phyloP scores from a whole-genome alignment of 2,113 vertebrate genomes.

The human (Homo sapiens) region GRCh38 chr7:70196501-70197000 shows the following conservation, averaged over 20 bases:
- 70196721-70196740: conserved; percentile 51
- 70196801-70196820: background rate
- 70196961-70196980: background rate
- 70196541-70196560: conserved; percentile 73
- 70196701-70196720: conserved; percentile 67
- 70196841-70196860: conserved; percentile 48
- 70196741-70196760: conserved; percentile 39
- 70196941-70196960: background rate
- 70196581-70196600: conserved; percentile 78
- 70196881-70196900: background rate
- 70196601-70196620: conserved; percentile 64
- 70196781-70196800: background rate
- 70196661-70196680: conserved; percentile 70
- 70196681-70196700: conserved; percentile 64
- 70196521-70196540: conserved; percentile 73
- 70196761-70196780: conserved; percentile 48
- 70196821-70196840: background rate
- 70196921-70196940: background rate
- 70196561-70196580: conserved; percentile 72
- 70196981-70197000: background rate
- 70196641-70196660: conserved; percentile 81
- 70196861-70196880: background rate
- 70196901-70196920: background rate
- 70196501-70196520: conserved; percentile 67
- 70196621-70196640: conserved; percentile 73